Evolutionary conservation across 1,140 invertebrate species (phyloP).

Genomic region (Stegodyphus dumicola): DNA sequence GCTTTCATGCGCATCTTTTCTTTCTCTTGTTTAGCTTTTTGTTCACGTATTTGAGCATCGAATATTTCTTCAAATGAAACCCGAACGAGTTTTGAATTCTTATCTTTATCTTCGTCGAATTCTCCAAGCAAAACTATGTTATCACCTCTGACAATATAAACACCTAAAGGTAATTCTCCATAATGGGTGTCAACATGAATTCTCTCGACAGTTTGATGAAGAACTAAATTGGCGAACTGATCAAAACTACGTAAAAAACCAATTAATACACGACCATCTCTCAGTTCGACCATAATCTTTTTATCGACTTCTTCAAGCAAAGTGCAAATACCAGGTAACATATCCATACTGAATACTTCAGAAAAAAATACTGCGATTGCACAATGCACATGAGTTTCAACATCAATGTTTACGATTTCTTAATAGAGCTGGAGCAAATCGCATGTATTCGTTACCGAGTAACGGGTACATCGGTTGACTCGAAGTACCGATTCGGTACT

Average conservation of each 20-base stretch:
- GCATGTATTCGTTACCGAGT: no score
- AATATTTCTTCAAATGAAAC: conserved; percentile 52
- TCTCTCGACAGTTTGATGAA: conserved; percentile 95
- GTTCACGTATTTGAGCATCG: conserved; percentile 50
- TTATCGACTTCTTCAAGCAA: conserved; percentile 94
- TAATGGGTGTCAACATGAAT: conserved; percentile 98
- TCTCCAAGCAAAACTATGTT: conserved; percentile 98
- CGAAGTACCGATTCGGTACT: no score
- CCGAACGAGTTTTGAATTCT: conserved; percentile 1
- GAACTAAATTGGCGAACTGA: conserved; percentile 96
- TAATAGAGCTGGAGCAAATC: no score
- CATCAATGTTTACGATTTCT: no score
- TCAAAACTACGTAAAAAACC: conserved; percentile 96
- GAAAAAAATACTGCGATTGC: no score
- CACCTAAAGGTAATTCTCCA: conserved; percentile 93
- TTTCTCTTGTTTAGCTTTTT: conserved; percentile 53
- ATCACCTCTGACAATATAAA: conserved; percentile 97
- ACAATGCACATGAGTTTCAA: no score
- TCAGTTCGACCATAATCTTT: conserved; percentile 94
- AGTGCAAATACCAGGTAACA: conserved; percentile 84
- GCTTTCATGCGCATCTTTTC: conserved; percentile 35
- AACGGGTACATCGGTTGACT: no score
- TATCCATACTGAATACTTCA: background rate
- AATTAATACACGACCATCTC: conserved; percentile 96
- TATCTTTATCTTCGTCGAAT: conserved; percentile 71